Base-by-base conservation (phyloP, 1,140 invertebrate genomes). In the Campodea augens region DNA sequence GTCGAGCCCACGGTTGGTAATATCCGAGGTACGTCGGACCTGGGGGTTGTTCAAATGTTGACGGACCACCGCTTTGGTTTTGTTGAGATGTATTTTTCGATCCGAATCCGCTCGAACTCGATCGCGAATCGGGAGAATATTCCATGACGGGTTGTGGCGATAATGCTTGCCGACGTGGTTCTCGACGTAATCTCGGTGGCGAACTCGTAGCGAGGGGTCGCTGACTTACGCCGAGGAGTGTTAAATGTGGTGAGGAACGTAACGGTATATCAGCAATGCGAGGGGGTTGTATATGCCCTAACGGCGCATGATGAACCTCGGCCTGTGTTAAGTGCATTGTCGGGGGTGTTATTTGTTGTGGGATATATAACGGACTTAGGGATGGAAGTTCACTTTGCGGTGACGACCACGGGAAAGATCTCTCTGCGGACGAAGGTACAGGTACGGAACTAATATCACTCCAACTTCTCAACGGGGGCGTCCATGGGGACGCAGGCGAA, bases 1-100 rank as follows among this genome's bases (percentile, higher is more conserved):
- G 71, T 13, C 73, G 70, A 15, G 75, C 72, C 3, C 80, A 77
- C 29, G 77, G 71, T 43, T 77, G 64, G 51, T 81, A 81, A 12
- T 25, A 43, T 13, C 22, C 41, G 21, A 12, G 41, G 13, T 22
- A 23, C n/a, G 22, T 27, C 22, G 27, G 7, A 15, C 15, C 27
- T 41, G n/a, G 12, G 4, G 76, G 67, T n/a, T 75, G 64, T 77
- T 77, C 81, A 54, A 81, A 78, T 32, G 72, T 77, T 38, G 76
- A 72, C 46, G 43, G 56, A 39, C 56, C 64, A 3, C 73, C 75
- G 53, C 75, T 77, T 58, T 81, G 75, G 66, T 73, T 85, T 62
- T 71, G 81, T 60, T 70, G 81, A 2, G 74, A 87, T n/a, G 82
- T 89, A 61, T 90, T 91, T 57, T 88, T 84, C 53, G 84, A 89